phyloP scores from a whole-genome alignment of 2,113 vertebrate species.

The Pogona vitticeps region DNA sequence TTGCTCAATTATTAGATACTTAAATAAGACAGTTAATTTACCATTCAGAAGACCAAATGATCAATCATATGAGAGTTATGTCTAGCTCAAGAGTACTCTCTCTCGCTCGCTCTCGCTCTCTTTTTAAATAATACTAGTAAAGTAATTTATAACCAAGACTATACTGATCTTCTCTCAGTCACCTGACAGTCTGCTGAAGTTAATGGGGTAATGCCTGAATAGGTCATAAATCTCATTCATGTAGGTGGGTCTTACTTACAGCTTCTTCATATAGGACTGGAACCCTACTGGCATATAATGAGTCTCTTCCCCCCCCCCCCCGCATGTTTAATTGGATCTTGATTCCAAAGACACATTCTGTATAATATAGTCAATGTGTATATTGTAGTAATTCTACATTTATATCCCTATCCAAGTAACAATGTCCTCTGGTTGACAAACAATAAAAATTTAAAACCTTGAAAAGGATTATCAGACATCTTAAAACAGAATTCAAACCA shows the following conservation, averaged over 20 bases:
- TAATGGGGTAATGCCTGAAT: background rate
- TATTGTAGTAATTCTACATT: background rate
- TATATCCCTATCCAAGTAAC: background rate
- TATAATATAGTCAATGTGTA: background rate
- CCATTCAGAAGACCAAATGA: background rate
- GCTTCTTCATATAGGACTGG: background rate
- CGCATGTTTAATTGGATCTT: background rate
- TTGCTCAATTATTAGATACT: conserved; percentile 21
- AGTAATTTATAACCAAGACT: background rate
- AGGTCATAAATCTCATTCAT: too few relatives aligned
- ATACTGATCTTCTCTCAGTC: background rate
- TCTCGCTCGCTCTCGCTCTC: background rate
- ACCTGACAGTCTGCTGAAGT: background rate
- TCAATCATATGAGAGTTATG: background rate
- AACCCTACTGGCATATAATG: background rate
- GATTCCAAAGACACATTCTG: background rate
- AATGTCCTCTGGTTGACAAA: background rate
- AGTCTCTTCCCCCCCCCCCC: background rate
- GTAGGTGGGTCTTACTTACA: too few relatives aligned
- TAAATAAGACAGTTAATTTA: conserved; percentile 20
- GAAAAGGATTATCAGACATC: background rate
- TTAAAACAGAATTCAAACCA: background rate
- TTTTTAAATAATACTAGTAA: too few relatives aligned
- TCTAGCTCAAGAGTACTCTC: background rate
- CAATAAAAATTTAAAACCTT: background rate